Evolutionary conservation across 2,888 invertebrate genomes (phyloP).

Genomic region (Aleiodes leptofemur): DNA sequence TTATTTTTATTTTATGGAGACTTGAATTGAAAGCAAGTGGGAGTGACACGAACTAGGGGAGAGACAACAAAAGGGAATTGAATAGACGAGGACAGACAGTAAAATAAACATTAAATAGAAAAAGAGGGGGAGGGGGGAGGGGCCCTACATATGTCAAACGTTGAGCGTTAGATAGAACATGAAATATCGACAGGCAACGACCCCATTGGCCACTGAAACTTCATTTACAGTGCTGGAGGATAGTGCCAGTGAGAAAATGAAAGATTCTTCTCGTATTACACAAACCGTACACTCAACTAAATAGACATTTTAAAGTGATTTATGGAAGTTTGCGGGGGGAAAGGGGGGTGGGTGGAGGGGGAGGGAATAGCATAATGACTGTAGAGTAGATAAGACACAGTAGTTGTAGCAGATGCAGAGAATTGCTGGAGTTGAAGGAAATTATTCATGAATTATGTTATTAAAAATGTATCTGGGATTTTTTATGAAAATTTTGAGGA

Average conservation of each 20-base stretch:
- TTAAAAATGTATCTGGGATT: no score
- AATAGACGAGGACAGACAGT: constrained; percentile 54
- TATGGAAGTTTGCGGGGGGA: constrained; percentile 3
- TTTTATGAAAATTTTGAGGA: no score
- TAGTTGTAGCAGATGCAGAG: constrained; percentile 8
- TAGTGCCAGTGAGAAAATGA: not conserved
- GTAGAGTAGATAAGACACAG: constrained; percentile 39
- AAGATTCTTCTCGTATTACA: not conserved
- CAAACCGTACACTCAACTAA: not conserved
- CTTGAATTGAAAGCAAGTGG: no score
- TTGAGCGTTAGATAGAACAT: constrained; percentile 51
- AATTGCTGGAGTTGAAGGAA: not conserved
- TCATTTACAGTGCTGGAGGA: constrained; percentile 43
- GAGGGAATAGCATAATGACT: constrained; percentile 37
- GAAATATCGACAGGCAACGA: constrained; percentile 59
- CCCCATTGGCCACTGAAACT: constrained; percentile 48
- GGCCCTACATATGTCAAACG: constrained; percentile 43
- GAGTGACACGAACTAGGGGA: no score
- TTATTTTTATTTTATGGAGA: no score
- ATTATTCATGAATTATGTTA: not conserved
- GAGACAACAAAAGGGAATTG: constrained; percentile 4
- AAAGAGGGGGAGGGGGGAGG: no score
- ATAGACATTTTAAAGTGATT: constrained; percentile 9
- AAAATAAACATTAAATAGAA: constrained; percentile 42
- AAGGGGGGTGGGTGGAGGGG: not conserved